phyloP scores from a whole-genome alignment of 2,797 vertebrate genomes.

The Myripristis jacobus region DNA sequence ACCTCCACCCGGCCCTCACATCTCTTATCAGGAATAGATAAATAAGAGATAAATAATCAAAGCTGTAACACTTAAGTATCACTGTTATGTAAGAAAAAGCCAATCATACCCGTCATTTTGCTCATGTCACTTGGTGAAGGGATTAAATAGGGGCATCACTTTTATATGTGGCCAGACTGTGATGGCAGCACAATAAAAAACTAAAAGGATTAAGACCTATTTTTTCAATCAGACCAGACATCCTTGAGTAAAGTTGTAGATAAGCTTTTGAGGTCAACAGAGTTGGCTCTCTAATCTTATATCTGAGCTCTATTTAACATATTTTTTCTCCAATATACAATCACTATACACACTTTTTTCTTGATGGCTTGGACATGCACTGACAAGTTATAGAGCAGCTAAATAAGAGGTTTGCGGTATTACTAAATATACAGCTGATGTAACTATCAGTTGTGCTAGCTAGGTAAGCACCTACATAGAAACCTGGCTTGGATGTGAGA shows the following conservation, averaged over 20 bases:
- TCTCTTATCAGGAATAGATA: constrained; percentile 43
- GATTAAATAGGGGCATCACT: background rate
- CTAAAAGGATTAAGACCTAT: background rate
- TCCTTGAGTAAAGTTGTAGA: background rate
- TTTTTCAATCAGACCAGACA: background rate
- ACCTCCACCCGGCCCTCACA: constrained; percentile 4
- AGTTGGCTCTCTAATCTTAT: background rate
- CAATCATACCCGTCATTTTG: no score
- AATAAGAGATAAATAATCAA: background rate
- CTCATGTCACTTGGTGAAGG: background rate
- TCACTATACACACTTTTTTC: no score
- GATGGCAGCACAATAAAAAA: no score
- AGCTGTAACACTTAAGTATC: constrained; percentile 16
- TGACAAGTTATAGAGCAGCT: no score
- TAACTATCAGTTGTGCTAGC: no score
- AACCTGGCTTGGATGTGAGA: no score
- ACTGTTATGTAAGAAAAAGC: constrained; percentile 21
- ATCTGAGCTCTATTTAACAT: background rate
- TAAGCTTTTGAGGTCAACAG: background rate
- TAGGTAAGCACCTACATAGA: no score
- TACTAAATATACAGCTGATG: no score
- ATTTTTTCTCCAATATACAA: background rate
- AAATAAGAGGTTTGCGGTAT: no score
- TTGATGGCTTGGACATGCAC: no score
- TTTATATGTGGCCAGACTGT: background rate